Base-by-base conservation (phyloP, 2,888 invertebrate species). In the Keiferia lycopersicella region DNA sequence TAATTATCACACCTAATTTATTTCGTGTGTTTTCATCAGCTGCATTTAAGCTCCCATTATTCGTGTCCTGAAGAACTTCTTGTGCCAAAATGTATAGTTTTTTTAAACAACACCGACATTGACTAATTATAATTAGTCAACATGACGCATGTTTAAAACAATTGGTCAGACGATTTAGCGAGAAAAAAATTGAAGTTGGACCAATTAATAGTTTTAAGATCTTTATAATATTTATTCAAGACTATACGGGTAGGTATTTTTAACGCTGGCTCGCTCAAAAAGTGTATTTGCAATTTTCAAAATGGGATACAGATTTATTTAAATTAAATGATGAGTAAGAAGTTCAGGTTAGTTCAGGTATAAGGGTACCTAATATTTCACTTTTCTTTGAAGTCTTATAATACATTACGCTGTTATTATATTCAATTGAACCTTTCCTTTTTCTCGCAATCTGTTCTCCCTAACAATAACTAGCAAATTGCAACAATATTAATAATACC, bases 21-120 rank as follows among this genome's bases (percentile, higher is more conserved):
- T 45, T 45, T n/a, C 45, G 7, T 45, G 16, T 45, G 45, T 45
- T 45, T 22, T 38, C 12, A 26, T 16, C 58, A 38, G 50, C 12
- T 22, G 12, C 51, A 12, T 51, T 56, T 56, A 30, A 56, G 41
- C 34, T 50, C n/a, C 50, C 48, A 45, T 48, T 61, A 30, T 34
- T 48, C 16, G 30, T 10, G 34, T 30, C 12, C 4, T 12, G 26
- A 12, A 30, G n/a, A 48, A 18, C 26, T 22, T 26, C 51, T 30
- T 41, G 62, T 73, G 77, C 76, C 77, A 77, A 76, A 72, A 68
- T 69, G 67, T 71, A 73, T 67, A 67, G 66, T 69, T 71, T 74
- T 77, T 72, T 72, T 73, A 77, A 75, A 76, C 69, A 72, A 69
- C 65, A 64, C 64, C 74, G 75, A 69, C 75, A 75, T 70, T 72